phyloP scores from a whole-genome alignment of 37 sponge, comb jelly and placozoan species.

The Geodia barretti region DNA sequence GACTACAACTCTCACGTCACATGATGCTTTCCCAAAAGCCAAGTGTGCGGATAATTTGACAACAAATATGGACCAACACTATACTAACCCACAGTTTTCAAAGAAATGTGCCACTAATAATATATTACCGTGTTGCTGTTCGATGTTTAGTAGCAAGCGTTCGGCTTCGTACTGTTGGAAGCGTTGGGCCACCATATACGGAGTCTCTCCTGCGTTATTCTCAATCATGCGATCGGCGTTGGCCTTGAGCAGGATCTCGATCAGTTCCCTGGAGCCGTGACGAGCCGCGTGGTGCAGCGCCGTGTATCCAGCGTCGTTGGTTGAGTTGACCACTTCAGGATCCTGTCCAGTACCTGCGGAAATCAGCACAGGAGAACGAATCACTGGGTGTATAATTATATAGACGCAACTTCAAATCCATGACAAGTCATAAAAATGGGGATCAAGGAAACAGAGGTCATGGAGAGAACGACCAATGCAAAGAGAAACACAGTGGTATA shows the following conservation, averaged over 20 bases:
- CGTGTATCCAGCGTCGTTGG: conserved; percentile 79
- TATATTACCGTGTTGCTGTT: conserved; percentile 59
- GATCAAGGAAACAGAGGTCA: no score
- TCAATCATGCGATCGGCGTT: conserved; percentile 67
- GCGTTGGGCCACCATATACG: conserved; percentile 72
- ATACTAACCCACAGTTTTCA: no score
- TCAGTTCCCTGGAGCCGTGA: conserved; percentile 62
- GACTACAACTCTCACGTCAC: no score
- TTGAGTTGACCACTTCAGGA: conserved; percentile 66
- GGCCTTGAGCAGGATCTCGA: conserved; percentile 55
- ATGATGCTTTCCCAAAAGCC: background rate
- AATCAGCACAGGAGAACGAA: background rate
- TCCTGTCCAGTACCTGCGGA: conserved; percentile 48
- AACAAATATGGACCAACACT: no score
- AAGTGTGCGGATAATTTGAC: background rate
- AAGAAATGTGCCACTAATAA: background rate
- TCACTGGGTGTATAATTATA: no score
- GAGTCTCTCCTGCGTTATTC: conserved; percentile 80
- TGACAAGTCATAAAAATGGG: no score
- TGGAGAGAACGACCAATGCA: no score
- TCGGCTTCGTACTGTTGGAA: conserved; percentile 72
- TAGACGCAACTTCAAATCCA: no score
- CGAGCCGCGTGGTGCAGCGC: conserved; percentile 78
- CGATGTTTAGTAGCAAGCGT: conserved; percentile 61
- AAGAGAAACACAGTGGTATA: no score